Evolutionary conservation across 2,888 invertebrate species (phyloP), one percentile per base, ranked within the genome.

Genomic region (Lithophane ornitopus): DNA sequence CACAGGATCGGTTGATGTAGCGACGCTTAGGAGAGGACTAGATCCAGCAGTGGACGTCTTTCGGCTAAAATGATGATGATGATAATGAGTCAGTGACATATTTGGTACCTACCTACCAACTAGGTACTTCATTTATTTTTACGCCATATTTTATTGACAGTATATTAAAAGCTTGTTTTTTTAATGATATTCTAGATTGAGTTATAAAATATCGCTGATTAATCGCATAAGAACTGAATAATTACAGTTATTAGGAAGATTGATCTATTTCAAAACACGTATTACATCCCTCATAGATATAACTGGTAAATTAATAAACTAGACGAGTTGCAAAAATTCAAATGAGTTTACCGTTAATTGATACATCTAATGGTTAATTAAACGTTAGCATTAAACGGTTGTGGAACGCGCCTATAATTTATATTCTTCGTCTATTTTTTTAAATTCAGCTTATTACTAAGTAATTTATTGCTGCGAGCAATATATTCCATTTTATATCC

Each of bases 311-410:
- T n/a, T 26, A 52, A 49, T 46, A 14, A 52, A 39, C 22, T 49
- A 58, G 3, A 84, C 22, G 41, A 63, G 14, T 46, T 52, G 28
- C 46, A 81, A 66, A 56, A 66, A 82, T 72, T 66, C 39, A 70
- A 82, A 68, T 46, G n/a, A 82, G n/a, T 72, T 76, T 46, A 69
- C 28, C 26, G 12, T 49, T 62, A 77, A 77, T 77, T 71, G 39
- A 76, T 62, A 77, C 83, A 59, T 71, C 71, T 67, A 78, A 71
- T 14, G 9, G 41, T 72, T 85, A 69, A 72, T 82, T 77, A 67
- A 76, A 66, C 68, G 26, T 26, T 66, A 46, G 58, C 22, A 34
- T 76, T 58, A 85, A 82, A 85, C 70, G 67, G 67, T 69, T 46
- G 78, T 77, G 28, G 19, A 22, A 68, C 49, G 9, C n/a, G 34